Evolutionary conservation across 2,797 vertebrate genomes (phyloP).

Genomic region (Spheniscus humboldti): DNA sequence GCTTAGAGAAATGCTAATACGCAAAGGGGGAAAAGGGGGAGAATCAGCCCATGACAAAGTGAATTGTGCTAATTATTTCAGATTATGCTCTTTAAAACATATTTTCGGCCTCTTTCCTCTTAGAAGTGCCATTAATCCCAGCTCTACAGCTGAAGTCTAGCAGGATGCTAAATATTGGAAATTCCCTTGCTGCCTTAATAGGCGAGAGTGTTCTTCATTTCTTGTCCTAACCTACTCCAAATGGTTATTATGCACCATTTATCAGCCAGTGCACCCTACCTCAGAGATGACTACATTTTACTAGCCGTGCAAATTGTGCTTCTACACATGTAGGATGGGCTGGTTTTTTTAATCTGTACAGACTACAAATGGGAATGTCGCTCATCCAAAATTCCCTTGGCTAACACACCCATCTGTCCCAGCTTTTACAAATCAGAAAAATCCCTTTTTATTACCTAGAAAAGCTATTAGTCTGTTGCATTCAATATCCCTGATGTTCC

Average conservation of each 20-base stretch:
- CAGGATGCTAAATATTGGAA: constrained; percentile 20
- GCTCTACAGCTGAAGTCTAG: constrained; percentile 15
- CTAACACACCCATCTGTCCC: constrained; percentile 5
- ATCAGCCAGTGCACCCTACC: constrained; percentile 11
- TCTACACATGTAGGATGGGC: background rate
- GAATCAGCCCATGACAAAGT: constrained; percentile 20
- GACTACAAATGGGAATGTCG: background rate
- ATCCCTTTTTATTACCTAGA: background rate
- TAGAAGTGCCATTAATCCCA: constrained; percentile 26
- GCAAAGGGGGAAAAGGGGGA: background rate
- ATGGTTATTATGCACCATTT: constrained; percentile 35
- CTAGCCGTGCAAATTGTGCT: constrained; percentile 9
- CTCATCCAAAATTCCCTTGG: background rate
- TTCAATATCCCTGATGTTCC: background rate
- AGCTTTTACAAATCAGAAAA: background rate
- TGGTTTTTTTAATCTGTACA: background rate
- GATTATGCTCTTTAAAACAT: constrained; percentile 44
- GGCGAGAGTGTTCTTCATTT: background rate
- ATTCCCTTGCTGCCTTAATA: constrained; percentile 25
- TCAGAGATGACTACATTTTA: constrained; percentile 15
- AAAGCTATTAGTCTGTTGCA: background rate
- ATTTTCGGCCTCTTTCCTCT: constrained; percentile 7
- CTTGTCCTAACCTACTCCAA: constrained; percentile 24
- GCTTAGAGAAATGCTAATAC: constrained; percentile 39
- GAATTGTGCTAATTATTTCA: constrained; percentile 57